These are phyloP conservation scores for Eulemur macaco DNA, from an alignment of 2,113 vertebrate species.

Conservation along the genomic window DNA sequence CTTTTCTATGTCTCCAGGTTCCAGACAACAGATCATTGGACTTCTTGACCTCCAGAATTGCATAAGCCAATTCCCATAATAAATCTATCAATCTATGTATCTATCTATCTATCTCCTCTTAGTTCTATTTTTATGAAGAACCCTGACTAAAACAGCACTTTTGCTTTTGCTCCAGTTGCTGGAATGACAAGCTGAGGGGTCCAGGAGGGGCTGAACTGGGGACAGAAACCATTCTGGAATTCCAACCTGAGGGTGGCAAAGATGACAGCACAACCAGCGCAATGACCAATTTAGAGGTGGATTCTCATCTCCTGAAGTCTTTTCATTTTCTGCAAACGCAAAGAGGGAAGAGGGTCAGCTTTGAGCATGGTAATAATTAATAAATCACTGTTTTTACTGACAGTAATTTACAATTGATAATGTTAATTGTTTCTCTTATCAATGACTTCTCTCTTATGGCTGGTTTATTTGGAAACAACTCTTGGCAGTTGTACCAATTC, in stretches of 20 bases:
- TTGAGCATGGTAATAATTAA: neutral
- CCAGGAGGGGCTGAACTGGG: neutral
- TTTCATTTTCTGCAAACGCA: neutral
- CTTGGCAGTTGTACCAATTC: constrained; percentile 8
- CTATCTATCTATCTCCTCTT: neutral
- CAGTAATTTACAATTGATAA: neutral
- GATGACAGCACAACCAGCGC: neutral
- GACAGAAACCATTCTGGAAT: neutral
- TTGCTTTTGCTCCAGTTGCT: neutral
- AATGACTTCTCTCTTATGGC: neutral
- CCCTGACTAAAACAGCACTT: neutral
- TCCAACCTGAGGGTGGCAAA: neutral
- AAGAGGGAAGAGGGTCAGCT: neutral
- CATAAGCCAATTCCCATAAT: neutral
- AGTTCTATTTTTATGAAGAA: neutral
- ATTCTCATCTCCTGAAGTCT: neutral
- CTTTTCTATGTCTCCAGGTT: neutral
- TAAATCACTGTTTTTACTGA: neutral
- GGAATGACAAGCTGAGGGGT: neutral
- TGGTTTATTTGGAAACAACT: constrained; percentile 35
- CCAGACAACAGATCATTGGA: neutral
- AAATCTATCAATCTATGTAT: neutral
- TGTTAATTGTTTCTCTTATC: neutral
- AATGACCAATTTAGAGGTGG: neutral
- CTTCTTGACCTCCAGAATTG: neutral